These are phyloP conservation scores for Fregata magnificens DNA, from an alignment of 2,113 vertebrate species.

Conservation along the genomic window DNA sequence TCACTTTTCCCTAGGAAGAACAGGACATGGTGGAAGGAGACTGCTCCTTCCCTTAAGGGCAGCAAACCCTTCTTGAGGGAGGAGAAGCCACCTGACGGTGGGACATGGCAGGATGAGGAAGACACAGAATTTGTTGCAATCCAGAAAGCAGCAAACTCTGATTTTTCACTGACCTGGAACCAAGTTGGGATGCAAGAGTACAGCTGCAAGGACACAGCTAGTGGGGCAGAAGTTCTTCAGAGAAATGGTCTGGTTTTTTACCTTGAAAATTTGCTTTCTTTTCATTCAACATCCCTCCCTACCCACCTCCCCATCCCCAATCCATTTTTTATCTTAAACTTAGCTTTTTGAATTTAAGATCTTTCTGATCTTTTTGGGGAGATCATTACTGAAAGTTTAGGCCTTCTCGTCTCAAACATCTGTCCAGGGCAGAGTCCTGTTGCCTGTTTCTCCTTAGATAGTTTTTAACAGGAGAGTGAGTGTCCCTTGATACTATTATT, in stretches of 20 bases:
- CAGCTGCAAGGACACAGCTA: background rate
- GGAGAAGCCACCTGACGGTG: accelerated
- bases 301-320: background rate
- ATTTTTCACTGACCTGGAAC: background rate
- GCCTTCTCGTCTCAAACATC: background rate
- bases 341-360: background rate
- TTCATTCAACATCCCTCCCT: background rate
- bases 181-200: background rate
- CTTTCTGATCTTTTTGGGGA: background rate
- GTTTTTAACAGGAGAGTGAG: background rate
- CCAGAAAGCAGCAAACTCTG: background rate
- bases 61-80: background rate
- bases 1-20: background rate
- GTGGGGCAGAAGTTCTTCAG: background rate
- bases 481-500: background rate
- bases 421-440: background rate
- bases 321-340: background rate
- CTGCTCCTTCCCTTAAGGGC: background rate
- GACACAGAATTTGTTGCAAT: background rate
- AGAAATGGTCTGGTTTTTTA: background rate
- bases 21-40: accelerated
- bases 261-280: background rate
- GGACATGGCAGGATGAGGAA: accelerated
- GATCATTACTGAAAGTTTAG: background rate
- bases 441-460: background rate